Conservation (phyloP, 1,140 invertebrate species). For the Steinernema khuongi region DNA sequence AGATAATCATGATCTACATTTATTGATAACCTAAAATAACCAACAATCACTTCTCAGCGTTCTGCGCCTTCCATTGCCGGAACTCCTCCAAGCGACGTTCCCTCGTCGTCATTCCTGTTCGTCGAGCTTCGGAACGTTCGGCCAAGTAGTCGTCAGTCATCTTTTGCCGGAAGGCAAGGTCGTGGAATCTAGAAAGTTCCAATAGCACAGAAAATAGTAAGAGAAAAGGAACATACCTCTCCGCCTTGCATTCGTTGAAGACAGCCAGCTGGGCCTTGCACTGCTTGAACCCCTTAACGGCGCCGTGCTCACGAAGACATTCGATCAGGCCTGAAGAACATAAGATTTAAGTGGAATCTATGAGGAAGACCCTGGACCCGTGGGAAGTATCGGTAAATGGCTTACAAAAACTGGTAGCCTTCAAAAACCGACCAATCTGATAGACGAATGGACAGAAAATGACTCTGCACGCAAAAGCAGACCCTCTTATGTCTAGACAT, state of each 20-base stretch:
- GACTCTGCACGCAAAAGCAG: background rate
- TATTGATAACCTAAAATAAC: constrained; percentile 20
- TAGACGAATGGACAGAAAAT: background rate
- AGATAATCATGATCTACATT: constrained; percentile 8
- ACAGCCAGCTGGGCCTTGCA: constrained; percentile 43
- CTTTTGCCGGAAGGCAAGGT: constrained; percentile 46
- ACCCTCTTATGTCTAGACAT: background rate
- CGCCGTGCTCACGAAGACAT: constrained; percentile 44
- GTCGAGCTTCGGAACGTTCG: constrained; percentile 42
- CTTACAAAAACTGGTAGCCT: background rate
- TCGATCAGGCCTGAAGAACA: constrained; percentile 28
- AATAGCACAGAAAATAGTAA: background rate
- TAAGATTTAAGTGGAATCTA: background rate
- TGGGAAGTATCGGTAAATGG: no score
- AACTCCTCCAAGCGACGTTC: constrained; percentile 36
- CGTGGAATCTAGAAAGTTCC: constrained; percentile 44
- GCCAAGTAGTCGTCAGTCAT: constrained; percentile 50
- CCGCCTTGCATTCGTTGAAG: constrained; percentile 46
- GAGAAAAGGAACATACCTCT: constrained; percentile 33
- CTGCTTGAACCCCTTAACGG: constrained; percentile 34
- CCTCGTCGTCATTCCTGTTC: constrained; percentile 24
- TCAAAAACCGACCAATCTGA: background rate
- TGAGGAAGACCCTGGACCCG: no score
- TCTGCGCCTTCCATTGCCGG: constrained; percentile 31
- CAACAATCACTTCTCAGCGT: background rate